These are phyloP conservation scores for Sclerodermus sp. DNA, from an alignment of 2,888 invertebrate species.

Conservation along the genomic window DNA sequence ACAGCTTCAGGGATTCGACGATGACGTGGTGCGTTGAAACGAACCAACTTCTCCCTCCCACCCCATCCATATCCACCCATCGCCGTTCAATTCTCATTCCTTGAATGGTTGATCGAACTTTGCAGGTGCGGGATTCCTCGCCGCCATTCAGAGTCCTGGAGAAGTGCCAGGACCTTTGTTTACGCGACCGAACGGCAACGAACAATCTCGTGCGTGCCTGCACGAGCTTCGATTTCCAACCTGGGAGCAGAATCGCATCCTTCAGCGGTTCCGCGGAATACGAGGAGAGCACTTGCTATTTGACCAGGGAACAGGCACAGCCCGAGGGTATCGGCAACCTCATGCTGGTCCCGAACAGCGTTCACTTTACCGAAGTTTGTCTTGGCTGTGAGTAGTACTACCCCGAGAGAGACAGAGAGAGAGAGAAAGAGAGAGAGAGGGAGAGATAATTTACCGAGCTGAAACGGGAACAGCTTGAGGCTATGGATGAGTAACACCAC, in stretches of 20 bases:
- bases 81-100: too few relatives aligned
- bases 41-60: too few relatives aligned
- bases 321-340: conserved; percentile 88
- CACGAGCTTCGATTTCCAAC: conserved; percentile 88
- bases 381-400: conserved; percentile 74
- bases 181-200: conserved; percentile 74
- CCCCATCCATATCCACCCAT: background rate
- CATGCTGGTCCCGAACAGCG: conserved; percentile 86
- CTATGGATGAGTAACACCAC: too few relatives aligned
- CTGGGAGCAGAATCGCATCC: conserved; percentile 81
- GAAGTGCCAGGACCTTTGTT: conserved; percentile 84
- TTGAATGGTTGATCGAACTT: background rate
- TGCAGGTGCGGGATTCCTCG: conserved; percentile 74
- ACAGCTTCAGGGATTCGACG: conserved; percentile 86
- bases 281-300: conserved; percentile 85
- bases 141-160: conserved; percentile 86
- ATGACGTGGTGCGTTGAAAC: conserved; percentile 82
- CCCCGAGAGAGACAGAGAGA: too few relatives aligned
- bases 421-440: too few relatives aligned
- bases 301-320: conserved; percentile 81
- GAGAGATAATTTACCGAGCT: too few relatives aligned
- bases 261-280: conserved; percentile 80
- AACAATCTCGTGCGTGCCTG: conserved; percentile 84
- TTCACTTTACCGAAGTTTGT: conserved; percentile 89
- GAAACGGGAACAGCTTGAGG: too few relatives aligned